Evolutionary conservation across 2,113 vertebrate genomes (phyloP).

Genomic region (Pycnonotus jocosus): DNA sequence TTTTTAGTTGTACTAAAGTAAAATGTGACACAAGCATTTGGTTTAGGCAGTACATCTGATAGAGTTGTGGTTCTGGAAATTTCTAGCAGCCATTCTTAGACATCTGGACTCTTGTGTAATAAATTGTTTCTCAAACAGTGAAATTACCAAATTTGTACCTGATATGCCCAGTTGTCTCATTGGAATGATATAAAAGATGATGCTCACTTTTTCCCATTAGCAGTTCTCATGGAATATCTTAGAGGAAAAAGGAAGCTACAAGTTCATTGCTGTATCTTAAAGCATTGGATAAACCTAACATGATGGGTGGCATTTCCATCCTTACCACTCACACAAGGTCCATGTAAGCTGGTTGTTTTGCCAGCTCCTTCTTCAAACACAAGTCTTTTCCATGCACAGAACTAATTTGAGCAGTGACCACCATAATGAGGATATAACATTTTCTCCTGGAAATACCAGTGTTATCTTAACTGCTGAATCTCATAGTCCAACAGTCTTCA

Average conservation of each 20-base stretch:
- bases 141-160: not conserved
- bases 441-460: not conserved
- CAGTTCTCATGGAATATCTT: not conserved
- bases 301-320: not conserved
- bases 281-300: not conserved
- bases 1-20: not conserved
- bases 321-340: not conserved
- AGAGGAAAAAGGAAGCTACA: not conserved
- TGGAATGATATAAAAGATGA: not conserved
- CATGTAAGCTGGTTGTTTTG: not conserved
- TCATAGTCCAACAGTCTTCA: not conserved
- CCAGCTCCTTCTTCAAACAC: not conserved
- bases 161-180: not conserved
- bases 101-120: not conserved
- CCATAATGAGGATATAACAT: not conserved
- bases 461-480: not conserved
- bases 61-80: not conserved
- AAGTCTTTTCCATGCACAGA: not conserved
- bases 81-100: not conserved
- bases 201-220: not conserved
- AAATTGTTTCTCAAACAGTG: not conserved
- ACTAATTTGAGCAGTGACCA: not conserved
- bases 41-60: not conserved
- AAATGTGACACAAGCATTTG: not conserved
- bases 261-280: not conserved